phyloP scores from a whole-genome alignment of 1,140 invertebrate genomes.

The Melitaea cinxia region DNA sequence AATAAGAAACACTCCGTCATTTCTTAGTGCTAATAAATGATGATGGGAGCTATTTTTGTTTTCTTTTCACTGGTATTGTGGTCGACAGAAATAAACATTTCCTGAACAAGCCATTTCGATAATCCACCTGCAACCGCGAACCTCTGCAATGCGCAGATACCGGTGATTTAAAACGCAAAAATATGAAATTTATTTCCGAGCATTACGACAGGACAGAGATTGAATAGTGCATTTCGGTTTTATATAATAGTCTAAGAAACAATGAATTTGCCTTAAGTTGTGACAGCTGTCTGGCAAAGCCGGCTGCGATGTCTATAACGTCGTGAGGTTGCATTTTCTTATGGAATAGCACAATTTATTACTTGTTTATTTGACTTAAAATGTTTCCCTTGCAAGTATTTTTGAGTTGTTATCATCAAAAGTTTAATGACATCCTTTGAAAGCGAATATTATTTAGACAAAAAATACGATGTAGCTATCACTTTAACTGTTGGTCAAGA shows the following conservation, averaged over 20 bases:
- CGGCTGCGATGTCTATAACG: background rate
- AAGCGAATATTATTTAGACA: too few species aligned
- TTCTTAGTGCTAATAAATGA: background rate
- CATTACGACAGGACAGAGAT: background rate
- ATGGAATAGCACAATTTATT: background rate
- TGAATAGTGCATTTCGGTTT: background rate
- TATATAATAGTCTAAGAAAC: background rate
- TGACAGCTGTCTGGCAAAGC: background rate
- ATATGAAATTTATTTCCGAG: slow-evolving; percentile 11
- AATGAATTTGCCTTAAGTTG: background rate
- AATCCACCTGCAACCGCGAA: slow-evolving; percentile 34
- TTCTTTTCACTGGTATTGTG: slow-evolving; percentile 31
- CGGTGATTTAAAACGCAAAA: slow-evolving; percentile 23
- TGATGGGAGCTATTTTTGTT: background rate
- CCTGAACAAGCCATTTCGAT: slow-evolving; percentile 23
- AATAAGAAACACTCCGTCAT: background rate
- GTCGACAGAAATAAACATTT: slow-evolving; percentile 28
- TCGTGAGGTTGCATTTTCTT: background rate
- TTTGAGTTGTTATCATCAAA: too few species aligned
- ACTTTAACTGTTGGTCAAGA: too few species aligned
- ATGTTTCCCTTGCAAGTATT: too few species aligned
- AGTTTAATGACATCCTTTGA: too few species aligned
- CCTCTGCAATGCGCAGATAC: slow-evolving; percentile 28
- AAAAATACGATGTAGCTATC: too few species aligned
- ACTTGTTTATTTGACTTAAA: too few species aligned